Conservation (phyloP, 2,797 vertebrate genomes). For the Phrynocephalus forsythii region DNA sequence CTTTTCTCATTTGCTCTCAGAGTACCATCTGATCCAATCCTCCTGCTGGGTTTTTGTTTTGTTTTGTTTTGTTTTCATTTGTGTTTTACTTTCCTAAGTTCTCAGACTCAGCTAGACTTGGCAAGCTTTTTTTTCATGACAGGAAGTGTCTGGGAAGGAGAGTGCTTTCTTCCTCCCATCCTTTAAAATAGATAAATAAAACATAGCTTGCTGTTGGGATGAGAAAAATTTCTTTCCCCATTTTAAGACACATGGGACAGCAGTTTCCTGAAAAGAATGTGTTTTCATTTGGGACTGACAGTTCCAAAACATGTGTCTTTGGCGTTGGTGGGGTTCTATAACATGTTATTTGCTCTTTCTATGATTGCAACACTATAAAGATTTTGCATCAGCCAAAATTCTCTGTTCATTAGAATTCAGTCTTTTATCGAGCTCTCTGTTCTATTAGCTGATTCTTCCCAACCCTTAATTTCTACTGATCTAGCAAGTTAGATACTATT, state of each 20-base stretch:
- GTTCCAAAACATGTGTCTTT: background rate
- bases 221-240: conserved; percentile 9
- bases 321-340: background rate
- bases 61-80: background rate
- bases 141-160: conserved; percentile 49
- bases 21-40: background rate
- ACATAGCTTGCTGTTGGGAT: conserved; percentile 2
- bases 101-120: conserved; percentile 35
- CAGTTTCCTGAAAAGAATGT: background rate
- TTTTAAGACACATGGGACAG: background rate
- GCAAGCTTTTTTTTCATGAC: background rate
- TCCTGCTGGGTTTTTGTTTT: conserved; percentile 27
- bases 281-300: background rate
- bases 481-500: too few relatives aligned
- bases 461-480: too few relatives aligned
- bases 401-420: background rate
- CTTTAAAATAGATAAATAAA: conserved; percentile 53
- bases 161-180: conserved; percentile 58
- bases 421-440: background rate
- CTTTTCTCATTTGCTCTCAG: conserved; percentile 57
- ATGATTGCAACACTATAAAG: background rate
- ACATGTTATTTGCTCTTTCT: background rate
- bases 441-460: background rate
- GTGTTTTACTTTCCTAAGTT: conserved; percentile 36
- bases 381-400: background rate